Conservation (phyloP, 2,888 invertebrate genomes). For the Sinopyrophorus schimmeli region DNA sequence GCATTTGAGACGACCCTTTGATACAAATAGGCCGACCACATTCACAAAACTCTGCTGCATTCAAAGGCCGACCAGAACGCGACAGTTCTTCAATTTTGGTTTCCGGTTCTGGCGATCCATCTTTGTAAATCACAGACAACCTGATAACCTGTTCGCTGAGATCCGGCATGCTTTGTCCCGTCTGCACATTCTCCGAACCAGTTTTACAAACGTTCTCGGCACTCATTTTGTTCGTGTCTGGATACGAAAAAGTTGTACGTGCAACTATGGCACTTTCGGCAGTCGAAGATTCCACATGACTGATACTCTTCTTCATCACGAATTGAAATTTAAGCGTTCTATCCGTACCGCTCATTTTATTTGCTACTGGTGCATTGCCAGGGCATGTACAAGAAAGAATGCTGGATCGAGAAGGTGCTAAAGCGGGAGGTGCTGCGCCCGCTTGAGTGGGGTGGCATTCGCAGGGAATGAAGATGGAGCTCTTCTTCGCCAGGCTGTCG, state of each 20-base stretch:
- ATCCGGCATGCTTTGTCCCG: constrained; percentile 6
- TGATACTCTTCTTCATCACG: constrained; percentile 4
- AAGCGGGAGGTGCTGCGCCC: constrained; percentile 41
- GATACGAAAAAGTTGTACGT: constrained; percentile 21
- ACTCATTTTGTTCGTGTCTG: constrained; percentile 7
- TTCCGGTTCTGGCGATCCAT: constrained; percentile 11
- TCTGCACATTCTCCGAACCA: not conserved
- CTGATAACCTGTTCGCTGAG: constrained; percentile 26
- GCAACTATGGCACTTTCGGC: constrained; percentile 7
- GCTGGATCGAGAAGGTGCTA: constrained; percentile 8
- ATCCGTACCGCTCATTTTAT: too few relatives aligned
- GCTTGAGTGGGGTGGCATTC: constrained; percentile 41
- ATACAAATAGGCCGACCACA: not conserved
- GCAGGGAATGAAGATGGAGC: constrained; percentile 34
- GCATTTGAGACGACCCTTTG: not conserved
- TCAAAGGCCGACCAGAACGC: not conserved
- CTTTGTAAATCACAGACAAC: constrained; percentile 23
- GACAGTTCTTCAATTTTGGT: constrained; percentile 7
- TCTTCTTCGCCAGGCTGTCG: constrained; percentile 15
- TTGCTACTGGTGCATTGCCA: too few relatives aligned
- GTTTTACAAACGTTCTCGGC: not conserved
- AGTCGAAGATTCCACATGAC: constrained; percentile 10
- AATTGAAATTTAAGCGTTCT: constrained; percentile 23
- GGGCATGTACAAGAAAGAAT: not conserved
- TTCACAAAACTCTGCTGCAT: not conserved